Base-by-base conservation (phyloP, 2,113 vertebrate species). In the Bos indicus region DNA sequence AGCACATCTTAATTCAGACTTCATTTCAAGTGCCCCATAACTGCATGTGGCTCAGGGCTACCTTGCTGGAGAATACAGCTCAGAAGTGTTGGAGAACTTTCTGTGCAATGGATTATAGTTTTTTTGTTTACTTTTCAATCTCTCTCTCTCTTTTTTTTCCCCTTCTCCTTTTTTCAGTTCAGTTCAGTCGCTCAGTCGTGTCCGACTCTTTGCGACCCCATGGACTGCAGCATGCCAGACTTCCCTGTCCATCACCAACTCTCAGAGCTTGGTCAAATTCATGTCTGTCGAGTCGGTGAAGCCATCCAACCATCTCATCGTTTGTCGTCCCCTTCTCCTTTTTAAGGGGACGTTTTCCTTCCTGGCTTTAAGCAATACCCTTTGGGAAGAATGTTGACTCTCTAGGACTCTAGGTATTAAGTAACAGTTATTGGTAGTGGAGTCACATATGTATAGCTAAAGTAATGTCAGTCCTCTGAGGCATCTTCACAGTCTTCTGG, bases 401-500 rank as follows among this genome's bases (percentile, higher is more conserved):
- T 71, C 62, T 5, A 67, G 71, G 87, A 14, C 36, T 5, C 3
- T 36, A 40, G 19, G 28, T 92, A 21, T 64, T 67, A 23, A 54
- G 7, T 11, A 82, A 10, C 40, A 89, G 54, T 67, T 48, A 3
- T 14, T 9, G 4, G 40, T 82, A 16, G 30, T 12, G 23, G 80
- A 67, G 28, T 56, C 7, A 1, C 21, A 2, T 6, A 1, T 1
- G 14, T 30, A 1, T 19, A 2, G 6, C 26, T 74, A 16, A 89
- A 56, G 36, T 33, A 11, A 36, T 87, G 56, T 83, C 60, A 43
- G 6, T 33, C 78, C 78, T 60, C 11, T n/a, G 25, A 62, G 43
- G 13, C 15, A 8, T 17, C 33, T 91, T 91, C 43, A n/a, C 1
- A 67, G 80, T 54, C 62, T 83, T 26, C 23, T 83, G 12, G 87